Evolutionary conservation across 2,797 vertebrate genomes (phyloP).

Genomic region (Pithecia hirsuta): DNA sequence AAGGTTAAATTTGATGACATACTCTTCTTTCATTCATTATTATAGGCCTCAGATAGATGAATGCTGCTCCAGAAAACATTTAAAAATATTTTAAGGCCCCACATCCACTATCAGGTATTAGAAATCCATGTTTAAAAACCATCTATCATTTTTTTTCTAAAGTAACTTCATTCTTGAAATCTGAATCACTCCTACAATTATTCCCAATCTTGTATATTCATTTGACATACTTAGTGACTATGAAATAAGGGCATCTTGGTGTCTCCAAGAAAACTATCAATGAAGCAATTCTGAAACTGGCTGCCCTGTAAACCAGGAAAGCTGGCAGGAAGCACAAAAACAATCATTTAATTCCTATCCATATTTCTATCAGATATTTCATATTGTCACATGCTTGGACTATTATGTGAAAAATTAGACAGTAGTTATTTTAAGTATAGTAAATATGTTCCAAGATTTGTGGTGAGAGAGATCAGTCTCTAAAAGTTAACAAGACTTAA

Average conservation of each 20-base stretch:
- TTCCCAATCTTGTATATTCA: conserved; percentile 32
- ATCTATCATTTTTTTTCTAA: neutral
- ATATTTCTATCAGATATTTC: conserved; percentile 66
- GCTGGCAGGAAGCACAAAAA: conserved; percentile 37
- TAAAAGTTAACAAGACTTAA: conserved; percentile 77
- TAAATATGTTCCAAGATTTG: conserved; percentile 82
- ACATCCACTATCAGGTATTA: neutral
- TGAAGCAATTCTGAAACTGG: conserved; percentile 48
- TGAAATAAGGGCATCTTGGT: conserved; percentile 20
- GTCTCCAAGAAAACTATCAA: conserved; percentile 39
- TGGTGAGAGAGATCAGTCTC: conserved; percentile 79
- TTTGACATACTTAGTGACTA: neutral
- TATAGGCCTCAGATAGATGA: neutral
- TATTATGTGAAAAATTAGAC: conserved; percentile 79
- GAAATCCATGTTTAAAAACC: conserved; percentile 32
- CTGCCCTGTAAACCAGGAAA: conserved; percentile 51
- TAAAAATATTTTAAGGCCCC: conserved; percentile 40
- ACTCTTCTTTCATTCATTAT: conserved; percentile 34
- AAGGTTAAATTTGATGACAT: conserved; percentile 18
- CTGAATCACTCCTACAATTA: conserved; percentile 1
- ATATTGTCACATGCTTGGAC: conserved; percentile 66
- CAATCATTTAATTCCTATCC: conserved; percentile 46
- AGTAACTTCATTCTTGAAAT: conserved; percentile 49
- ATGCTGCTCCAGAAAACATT: conserved; percentile 32
- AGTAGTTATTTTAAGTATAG: conserved; percentile 83